Base-by-base conservation (phyloP, 2,888 invertebrate species). In the Melanotus villosus region DNA sequence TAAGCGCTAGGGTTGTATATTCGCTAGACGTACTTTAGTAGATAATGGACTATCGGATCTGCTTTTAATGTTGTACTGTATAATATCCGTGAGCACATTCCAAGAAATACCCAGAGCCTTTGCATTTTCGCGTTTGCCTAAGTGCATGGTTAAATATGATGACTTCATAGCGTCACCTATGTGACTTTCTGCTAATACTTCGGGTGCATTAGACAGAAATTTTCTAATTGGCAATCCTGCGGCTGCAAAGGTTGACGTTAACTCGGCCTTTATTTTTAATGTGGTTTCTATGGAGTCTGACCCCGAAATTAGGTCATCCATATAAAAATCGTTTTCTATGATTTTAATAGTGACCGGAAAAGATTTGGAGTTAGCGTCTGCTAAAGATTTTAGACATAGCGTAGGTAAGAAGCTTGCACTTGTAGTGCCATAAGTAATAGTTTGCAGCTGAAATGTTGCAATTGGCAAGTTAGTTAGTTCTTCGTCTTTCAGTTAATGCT, bases 121-220 rank as follows among this genome's bases (percentile, higher is more conserved):
- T 12, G 30, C 26, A 14, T 50, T 26, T 50, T 52, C 52, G 14
- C 52, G 52, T 32, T 52, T 32, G 5, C 52, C 52, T 52, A 52
- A 32, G 0, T 14, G 18, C 9, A 52, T 16, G 3, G 26, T 50
- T 2, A 26, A 10, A 26, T 26, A 26, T 0, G 14, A 30, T 1
- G 30, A 52, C 1, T 23, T 12, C 1, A n/a, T 19, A 14, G 4
- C 14, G n/a, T 2, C 6, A 2, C 34, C 34, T 3, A 5, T 3
- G 26, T n/a, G n/a, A n/a, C n/a, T n/a, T 26, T 26, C 7, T 5
- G n/a, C 2, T 34, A 34, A 34, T 10, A 34, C 10, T n/a, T 34
- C 34, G 10, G 34, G 14, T 12, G 1, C 14, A 14, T 38, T 38
- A 14, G 38, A 38, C 1, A 38, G 38, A 38, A 38, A 38, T 38